Percentiles rank a stretch among this genome's conserved stretches.
These are phyloP conservation scores for Psammodynastes pulverulentus DNA, from an alignment of 2,113 vertebrate genomes.

Conservation along the genomic window DNA sequence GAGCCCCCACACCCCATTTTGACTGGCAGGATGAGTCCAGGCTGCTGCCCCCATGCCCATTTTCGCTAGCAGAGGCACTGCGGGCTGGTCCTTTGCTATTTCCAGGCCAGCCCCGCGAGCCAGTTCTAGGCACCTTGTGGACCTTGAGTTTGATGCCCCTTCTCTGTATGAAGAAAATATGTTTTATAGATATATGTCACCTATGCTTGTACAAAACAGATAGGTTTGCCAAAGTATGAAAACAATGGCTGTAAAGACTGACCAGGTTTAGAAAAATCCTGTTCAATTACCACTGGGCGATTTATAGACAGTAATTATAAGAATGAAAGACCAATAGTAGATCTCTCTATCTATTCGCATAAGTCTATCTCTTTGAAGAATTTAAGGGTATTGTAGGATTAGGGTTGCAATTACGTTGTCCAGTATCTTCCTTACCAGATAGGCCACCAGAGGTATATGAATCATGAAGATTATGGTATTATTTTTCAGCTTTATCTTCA, in stretches of 20 bases:
- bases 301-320: not conserved
- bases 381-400: not conserved
- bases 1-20: too few relatives aligned
- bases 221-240: not conserved
- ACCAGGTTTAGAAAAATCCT: not conserved
- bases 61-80: too few relatives aligned
- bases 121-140: too few relatives aligned
- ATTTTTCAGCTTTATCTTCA: not conserved
- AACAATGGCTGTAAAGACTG: not conserved
- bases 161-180: not conserved
- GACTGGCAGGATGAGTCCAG: too few relatives aligned
- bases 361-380: not conserved
- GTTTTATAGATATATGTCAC: not conserved
- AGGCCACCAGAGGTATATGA: not conserved
- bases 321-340: not conserved
- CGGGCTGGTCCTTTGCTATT: too few relatives aligned
- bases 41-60: too few relatives aligned
- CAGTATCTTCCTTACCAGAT: not conserved
- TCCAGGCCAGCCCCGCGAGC: too few relatives aligned
- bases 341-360: not conserved
- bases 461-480: not conserved
- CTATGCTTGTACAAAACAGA: not conserved
- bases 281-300: not conserved
- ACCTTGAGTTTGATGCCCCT: too few relatives aligned
- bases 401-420: not conserved